Conservation (phyloP, 1,140 invertebrate species). For the Nebria ingens region DNA sequence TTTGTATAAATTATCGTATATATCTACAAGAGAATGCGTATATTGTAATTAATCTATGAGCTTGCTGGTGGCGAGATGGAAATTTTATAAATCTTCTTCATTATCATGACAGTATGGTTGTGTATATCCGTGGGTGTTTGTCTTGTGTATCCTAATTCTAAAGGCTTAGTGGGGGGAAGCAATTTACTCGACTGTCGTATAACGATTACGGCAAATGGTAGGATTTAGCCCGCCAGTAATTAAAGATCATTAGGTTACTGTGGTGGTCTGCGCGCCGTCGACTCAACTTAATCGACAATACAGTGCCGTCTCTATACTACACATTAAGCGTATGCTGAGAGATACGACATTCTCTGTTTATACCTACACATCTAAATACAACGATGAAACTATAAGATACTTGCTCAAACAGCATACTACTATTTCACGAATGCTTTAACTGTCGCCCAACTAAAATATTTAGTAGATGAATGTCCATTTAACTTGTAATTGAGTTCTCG, state of each 20-base stretch:
- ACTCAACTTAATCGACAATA: neutral
- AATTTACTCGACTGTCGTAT: constrained; percentile 8
- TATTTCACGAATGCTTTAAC: no score
- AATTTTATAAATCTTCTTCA: neutral
- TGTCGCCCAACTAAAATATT: no score
- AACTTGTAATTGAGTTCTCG: no score
- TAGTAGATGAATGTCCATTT: no score
- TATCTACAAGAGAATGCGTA: no score
- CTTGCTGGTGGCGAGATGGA: neutral
- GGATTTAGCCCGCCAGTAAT: constrained; percentile 4
- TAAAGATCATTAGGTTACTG: constrained; percentile 7
- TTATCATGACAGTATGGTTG: no score
- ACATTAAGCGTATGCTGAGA: neutral
- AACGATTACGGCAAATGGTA: constrained; percentile 6
- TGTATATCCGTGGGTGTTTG: neutral
- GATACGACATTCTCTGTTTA: neutral
- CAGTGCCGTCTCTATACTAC: neutral
- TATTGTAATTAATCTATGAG: no score
- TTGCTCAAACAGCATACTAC: no score
- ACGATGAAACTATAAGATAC: no score
- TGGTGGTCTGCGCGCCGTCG: neutral
- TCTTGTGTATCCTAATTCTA: constrained; percentile 4
- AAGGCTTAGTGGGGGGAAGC: neutral
- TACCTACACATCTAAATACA: no score
- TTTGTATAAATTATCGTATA: no score